A percentile compares a stretch with the other conserved stretches of the same genome.
Conservation (phyloP, 2,113 vertebrate species). For the Bagarius yarrelli region DNA sequence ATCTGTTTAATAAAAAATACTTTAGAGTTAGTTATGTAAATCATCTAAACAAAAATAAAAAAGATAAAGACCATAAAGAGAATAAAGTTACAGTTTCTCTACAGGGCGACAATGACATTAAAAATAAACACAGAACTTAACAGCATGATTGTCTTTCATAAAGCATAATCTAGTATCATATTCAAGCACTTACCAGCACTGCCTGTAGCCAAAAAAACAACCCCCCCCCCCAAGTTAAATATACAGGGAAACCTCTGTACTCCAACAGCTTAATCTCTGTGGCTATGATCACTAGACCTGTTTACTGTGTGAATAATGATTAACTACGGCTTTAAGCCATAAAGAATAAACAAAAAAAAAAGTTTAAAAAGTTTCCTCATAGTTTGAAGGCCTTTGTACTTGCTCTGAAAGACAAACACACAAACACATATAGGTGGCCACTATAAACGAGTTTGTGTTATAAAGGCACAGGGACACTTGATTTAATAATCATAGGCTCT, state of each 20-base stretch:
- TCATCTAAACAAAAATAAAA: no score
- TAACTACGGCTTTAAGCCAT: conserved; percentile 60
- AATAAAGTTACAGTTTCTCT: no score
- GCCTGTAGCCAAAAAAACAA: not conserved
- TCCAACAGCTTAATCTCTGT: not conserved
- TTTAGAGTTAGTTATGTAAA: no score
- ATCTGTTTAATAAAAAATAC: no score
- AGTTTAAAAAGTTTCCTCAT: conserved; percentile 7
- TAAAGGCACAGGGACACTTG: not conserved
- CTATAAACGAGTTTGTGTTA: not conserved
- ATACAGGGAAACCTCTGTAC: not conserved
- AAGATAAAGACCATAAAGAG: no score
- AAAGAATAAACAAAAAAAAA: not conserved
- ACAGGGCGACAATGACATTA: no score
- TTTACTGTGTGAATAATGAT: conserved; percentile 72
- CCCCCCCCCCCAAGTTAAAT: not conserved
- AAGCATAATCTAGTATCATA: not conserved
- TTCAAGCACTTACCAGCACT: conserved; percentile 12
- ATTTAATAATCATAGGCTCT: not conserved
- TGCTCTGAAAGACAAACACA: not conserved
- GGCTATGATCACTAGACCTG: conserved; percentile 40
- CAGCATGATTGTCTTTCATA: not conserved
- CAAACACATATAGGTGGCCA: not conserved
- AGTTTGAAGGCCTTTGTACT: not conserved
- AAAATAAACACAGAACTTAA: not conserved